phyloP scores from a whole-genome alignment of 2,113 vertebrate species.

The Pterocles burchelli region DNA sequence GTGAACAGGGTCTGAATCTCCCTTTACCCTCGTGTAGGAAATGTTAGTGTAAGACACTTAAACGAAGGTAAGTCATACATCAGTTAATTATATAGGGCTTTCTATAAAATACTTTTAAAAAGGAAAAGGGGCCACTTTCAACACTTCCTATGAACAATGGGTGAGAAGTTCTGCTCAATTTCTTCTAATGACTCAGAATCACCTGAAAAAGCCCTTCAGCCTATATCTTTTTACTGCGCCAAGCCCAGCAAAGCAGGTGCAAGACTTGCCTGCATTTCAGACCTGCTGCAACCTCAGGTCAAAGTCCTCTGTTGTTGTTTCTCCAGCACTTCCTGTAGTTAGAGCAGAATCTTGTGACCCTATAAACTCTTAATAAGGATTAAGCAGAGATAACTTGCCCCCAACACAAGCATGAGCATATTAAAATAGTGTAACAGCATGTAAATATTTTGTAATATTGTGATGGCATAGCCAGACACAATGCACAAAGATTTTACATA shows the following conservation, averaged over 20 bases:
- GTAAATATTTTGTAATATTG: background rate
- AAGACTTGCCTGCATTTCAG: background rate
- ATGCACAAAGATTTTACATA: background rate
- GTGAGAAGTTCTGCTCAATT: background rate
- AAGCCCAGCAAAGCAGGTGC: background rate
- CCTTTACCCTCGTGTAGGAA: background rate
- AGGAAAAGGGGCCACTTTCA: background rate
- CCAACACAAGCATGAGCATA: background rate
- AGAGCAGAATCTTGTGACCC: background rate
- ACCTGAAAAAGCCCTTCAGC: background rate
- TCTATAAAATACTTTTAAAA: background rate
- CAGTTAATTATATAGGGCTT: background rate
- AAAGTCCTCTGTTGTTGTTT: background rate
- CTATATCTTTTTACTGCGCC: background rate
- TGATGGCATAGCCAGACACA: background rate
- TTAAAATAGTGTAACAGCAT: background rate
- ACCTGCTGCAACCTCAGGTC: background rate
- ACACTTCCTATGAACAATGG: background rate
- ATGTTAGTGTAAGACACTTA: background rate
- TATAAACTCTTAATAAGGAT: background rate
- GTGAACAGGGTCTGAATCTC: background rate
- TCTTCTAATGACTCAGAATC: background rate
- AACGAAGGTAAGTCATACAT: background rate
- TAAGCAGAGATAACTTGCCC: background rate
- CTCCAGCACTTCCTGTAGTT: background rate